A percentile compares a stretch with the other conserved stretches of the same genome.
These are phyloP conservation scores for Odontophorus gujanensis DNA, from an alignment of 2,113 vertebrate genomes.

Conservation along the genomic window DNA sequence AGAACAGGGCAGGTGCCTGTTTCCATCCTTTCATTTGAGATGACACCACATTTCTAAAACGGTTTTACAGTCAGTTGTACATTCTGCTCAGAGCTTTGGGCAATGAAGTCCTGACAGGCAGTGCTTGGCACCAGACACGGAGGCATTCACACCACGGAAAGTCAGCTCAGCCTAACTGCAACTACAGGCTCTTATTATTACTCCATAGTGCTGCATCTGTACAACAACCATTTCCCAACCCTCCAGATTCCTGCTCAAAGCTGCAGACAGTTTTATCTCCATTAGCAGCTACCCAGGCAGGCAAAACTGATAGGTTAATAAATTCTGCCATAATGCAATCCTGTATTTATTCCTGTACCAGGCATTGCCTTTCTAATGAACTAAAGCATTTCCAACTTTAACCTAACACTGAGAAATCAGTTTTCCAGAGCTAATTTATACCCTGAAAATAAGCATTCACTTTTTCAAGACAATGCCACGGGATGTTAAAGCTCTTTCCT, in stretches of 20 bases:
- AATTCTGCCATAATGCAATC: not conserved
- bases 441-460: not conserved
- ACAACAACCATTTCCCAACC: not conserved
- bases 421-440: not conserved
- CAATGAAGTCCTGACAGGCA: not conserved
- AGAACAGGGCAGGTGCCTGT: not conserved
- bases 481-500: not conserved
- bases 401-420: not conserved
- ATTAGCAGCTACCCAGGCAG: not conserved
- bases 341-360: not conserved
- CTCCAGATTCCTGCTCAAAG: not conserved
- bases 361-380: not conserved
- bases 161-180: not conserved
- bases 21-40: not conserved
- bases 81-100: not conserved
- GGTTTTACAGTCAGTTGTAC: not conserved
- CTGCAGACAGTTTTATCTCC: not conserved
- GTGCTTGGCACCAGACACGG: rapidly evolving
- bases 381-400: not conserved
- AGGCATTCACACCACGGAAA: not conserved
- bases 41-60: not conserved
- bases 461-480: not conserved
- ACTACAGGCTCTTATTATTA: not conserved
- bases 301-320: not conserved
- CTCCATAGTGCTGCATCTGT: not conserved